Conservation (phyloP, 2,888 invertebrate genomes). For the Ennomos quercinarius region DNA sequence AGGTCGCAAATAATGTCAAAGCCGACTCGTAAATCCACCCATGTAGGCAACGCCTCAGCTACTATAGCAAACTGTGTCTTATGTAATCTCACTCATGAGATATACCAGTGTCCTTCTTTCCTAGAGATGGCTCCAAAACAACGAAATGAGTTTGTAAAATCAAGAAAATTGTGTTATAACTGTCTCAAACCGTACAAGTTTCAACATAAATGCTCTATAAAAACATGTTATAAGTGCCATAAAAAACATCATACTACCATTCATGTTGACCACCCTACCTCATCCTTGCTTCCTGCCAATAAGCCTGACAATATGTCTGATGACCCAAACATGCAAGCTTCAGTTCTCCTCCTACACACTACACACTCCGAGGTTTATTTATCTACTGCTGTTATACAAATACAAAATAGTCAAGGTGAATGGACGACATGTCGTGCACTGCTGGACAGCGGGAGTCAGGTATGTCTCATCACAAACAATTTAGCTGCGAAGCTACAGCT, state of each 20-base stretch:
- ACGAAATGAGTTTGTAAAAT: neutral
- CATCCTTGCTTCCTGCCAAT: too few relatives aligned
- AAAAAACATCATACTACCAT: constrained; percentile 2
- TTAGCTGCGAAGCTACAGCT: neutral
- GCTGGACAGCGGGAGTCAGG: constrained; percentile 3
- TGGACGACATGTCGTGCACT: neutral
- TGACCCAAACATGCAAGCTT: neutral
- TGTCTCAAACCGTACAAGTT: constrained; percentile 3
- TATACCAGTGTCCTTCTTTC: neutral
- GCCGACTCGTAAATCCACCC: neutral
- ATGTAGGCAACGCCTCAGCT: neutral
- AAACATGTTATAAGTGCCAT: neutral
- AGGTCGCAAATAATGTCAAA: neutral
- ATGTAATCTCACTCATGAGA: neutral
- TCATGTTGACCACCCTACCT: neutral
- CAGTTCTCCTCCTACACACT: constrained; percentile 2
- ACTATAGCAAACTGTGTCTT: neutral
- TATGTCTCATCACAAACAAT: constrained; percentile 2
- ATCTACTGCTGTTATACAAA: too few relatives aligned
- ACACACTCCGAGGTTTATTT: too few relatives aligned
- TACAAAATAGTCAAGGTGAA: too few relatives aligned
- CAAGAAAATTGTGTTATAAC: constrained; percentile 4
- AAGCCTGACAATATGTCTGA: too few relatives aligned
- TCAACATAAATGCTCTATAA: constrained; percentile 6
- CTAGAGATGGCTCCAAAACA: neutral